Evolutionary conservation across 2,797 vertebrate species (phyloP).

Genomic region (Typhlichthys subterraneus): DNA sequence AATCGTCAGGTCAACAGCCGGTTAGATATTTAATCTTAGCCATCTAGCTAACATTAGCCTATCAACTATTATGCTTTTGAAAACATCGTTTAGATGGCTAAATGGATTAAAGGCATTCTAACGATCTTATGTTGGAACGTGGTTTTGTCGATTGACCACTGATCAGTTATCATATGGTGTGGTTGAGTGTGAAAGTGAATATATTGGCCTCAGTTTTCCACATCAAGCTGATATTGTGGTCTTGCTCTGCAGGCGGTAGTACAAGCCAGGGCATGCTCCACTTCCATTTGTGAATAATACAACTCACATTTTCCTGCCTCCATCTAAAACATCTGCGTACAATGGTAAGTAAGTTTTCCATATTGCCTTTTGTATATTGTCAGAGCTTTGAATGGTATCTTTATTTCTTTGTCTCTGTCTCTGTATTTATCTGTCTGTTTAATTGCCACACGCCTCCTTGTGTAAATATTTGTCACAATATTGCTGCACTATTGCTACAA

Average conservation of each 20-base stretch:
- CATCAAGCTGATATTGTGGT: neutral
- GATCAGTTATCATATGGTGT: neutral
- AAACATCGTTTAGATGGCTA: too few species aligned
- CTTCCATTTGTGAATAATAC: conserved; percentile 13
- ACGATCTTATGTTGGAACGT: neutral
- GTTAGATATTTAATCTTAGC: conserved; percentile 32
- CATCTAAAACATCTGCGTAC: conserved; percentile 3
- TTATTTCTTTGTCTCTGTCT: too few species aligned
- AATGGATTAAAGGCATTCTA: too few species aligned
- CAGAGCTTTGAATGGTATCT: too few species aligned
- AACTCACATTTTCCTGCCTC: conserved; percentile 1
- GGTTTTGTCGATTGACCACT: neutral
- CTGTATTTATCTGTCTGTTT: too few species aligned
- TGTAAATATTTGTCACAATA: too few species aligned
- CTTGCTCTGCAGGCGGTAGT: conserved; percentile 18
- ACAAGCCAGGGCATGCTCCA: conserved; percentile 34
- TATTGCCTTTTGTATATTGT: too few species aligned
- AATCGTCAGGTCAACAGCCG: neutral
- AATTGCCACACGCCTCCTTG: too few species aligned
- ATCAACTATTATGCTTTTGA: too few species aligned
- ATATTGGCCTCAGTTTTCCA: accelerated
- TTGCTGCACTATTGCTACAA: too few species aligned
- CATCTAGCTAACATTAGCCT: conserved; percentile 24
- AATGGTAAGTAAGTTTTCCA: conserved; percentile 43
- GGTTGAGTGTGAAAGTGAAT: accelerated